phyloP scores from a whole-genome alignment of 2,113 vertebrate genomes.

The Zapornia atra region DNA sequence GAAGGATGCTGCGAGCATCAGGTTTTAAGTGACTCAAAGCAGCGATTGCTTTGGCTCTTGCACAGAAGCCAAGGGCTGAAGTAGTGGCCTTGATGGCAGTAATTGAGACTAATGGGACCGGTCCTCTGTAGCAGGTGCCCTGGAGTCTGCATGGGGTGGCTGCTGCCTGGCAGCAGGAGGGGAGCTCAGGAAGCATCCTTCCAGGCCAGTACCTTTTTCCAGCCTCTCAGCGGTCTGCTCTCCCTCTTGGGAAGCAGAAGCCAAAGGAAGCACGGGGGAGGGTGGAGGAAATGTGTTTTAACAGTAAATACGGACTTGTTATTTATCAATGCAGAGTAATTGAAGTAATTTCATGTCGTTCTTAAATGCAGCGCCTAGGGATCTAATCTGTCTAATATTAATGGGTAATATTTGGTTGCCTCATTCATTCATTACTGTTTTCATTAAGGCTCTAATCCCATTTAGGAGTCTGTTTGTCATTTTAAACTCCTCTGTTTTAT shows the following conservation, averaged over 20 bases:
- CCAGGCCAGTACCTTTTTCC: background rate
- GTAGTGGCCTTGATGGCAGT: fast-evolving
- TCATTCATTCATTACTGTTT: constrained; percentile 76
- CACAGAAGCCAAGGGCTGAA: background rate
- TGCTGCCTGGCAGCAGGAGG: background rate
- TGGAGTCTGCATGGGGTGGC: fast-evolving
- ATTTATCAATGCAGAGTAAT: constrained; percentile 74
- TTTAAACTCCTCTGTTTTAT: constrained; percentile 76
- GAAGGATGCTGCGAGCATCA: background rate
- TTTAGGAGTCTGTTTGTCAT: constrained; percentile 79
- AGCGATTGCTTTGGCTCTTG: background rate
- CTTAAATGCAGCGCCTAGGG: constrained; percentile 64
- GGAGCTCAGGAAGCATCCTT: background rate
- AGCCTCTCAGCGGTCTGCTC: background rate
- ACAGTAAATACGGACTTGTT: constrained; percentile 54
- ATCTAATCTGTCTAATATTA: constrained; percentile 77
- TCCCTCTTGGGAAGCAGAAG: constrained; percentile 3
- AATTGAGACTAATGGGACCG: background rate
- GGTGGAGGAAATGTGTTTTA: background rate
- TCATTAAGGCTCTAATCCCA: constrained; percentile 76
- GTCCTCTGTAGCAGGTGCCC: background rate
- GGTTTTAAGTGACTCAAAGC: background rate
- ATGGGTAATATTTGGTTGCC: constrained; percentile 70
- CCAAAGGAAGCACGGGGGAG: background rate
- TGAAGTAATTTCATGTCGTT: constrained; percentile 73